Conservation (phyloP, 2,797 vertebrate species). For the Lophotriccus pileatus region DNA sequence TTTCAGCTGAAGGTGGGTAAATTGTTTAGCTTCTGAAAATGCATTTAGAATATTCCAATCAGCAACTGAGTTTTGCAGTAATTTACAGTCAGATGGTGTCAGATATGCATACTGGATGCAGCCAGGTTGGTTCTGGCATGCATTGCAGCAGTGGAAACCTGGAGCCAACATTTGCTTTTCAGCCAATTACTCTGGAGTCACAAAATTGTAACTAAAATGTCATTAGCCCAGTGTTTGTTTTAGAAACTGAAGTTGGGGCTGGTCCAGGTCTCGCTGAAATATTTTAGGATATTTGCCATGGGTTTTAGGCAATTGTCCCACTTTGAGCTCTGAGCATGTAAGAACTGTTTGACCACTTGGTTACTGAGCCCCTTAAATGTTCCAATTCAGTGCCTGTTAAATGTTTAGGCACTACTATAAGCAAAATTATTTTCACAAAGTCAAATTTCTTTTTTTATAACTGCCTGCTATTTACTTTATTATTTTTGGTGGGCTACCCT, state of each 20-base stretch:
- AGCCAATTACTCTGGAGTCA: background rate
- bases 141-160: background rate
- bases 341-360: background rate
- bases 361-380: background rate
- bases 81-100: background rate
- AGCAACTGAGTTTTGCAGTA: background rate
- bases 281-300: background rate
- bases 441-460: background rate
- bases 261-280: background rate
- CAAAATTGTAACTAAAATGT: background rate
- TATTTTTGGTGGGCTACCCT: conserved; percentile 3
- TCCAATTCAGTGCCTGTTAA: background rate
- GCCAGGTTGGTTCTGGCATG: background rate
- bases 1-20: background rate
- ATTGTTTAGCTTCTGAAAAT: background rate
- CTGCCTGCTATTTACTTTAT: background rate
- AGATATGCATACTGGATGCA: background rate
- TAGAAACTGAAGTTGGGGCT: background rate
- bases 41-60: background rate
- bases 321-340: background rate
- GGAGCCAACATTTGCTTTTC: background rate
- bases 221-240: background rate
- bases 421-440: background rate
- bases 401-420: background rate
- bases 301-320: background rate